phyloP scores from a whole-genome alignment of 2,888 invertebrate species.

The Anaspis maculata region DNA sequence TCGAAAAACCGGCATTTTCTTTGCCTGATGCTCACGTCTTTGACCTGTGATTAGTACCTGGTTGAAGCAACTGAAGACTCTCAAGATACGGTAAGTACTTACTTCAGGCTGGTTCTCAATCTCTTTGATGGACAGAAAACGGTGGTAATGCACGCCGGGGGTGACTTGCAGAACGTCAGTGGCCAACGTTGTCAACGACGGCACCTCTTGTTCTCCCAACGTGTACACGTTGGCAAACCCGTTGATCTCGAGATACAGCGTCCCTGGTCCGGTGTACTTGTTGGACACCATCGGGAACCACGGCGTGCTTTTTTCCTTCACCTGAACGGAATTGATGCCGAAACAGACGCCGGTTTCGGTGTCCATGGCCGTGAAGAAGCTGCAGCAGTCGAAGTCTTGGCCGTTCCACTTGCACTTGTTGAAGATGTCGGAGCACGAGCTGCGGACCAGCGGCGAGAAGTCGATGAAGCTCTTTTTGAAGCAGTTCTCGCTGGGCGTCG shows the following conservation, averaged over 20 bases:
- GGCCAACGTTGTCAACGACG: slow-evolving; percentile 56
- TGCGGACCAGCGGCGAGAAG: slow-evolving; percentile 50
- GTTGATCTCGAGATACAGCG: slow-evolving; percentile 47
- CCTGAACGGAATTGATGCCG: slow-evolving; percentile 58
- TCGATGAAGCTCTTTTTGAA: slow-evolving; percentile 52
- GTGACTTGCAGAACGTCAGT: slow-evolving; percentile 52
- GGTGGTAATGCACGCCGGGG: slow-evolving; percentile 47
- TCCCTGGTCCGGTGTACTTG: slow-evolving; percentile 54
- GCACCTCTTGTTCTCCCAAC: slow-evolving; percentile 59
- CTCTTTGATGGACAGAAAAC: slow-evolving; percentile 41
- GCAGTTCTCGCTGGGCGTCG: slow-evolving; percentile 41
- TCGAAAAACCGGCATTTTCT: slow-evolving; percentile 62
- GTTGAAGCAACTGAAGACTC: slow-evolving; percentile 8
- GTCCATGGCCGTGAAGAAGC: slow-evolving; percentile 54
- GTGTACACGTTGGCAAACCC: slow-evolving; percentile 52
- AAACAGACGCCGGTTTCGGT: slow-evolving; percentile 62
- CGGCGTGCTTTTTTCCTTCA: slow-evolving; percentile 43
- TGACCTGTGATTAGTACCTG: no score
- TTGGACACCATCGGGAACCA: slow-evolving; percentile 51
- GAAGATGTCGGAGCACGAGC: slow-evolving; percentile 50
- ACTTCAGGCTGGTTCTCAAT: slow-evolving; percentile 62
- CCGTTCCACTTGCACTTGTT: slow-evolving; percentile 55
- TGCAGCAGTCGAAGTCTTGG: slow-evolving; percentile 54
- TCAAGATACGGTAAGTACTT: no score
- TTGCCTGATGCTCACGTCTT: slow-evolving; percentile 52